Evolutionary conservation across 2,113 vertebrate genomes (phyloP).

Genomic region (Rhodinocichla rosea): DNA sequence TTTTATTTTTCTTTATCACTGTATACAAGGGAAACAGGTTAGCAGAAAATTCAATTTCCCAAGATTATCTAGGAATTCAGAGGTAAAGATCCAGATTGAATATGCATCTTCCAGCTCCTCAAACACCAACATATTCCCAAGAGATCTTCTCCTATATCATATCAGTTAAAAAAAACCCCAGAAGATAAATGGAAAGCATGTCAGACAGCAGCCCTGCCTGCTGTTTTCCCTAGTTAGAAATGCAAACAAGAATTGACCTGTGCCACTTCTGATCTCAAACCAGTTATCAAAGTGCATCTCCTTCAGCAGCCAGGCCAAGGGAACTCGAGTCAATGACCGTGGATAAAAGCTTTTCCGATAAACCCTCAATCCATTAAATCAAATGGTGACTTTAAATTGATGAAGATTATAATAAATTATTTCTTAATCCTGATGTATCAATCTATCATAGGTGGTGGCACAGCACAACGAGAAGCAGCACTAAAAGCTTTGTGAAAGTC

Average conservation of each 20-base stretch:
- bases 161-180: not conserved
- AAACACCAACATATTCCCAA: not conserved
- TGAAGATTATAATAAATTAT: conserved; percentile 68
- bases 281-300: conserved; percentile 58
- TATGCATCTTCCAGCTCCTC: not conserved
- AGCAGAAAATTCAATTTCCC: not conserved
- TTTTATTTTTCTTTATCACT: not conserved
- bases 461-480: not conserved
- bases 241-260: conserved; percentile 63
- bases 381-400: conserved; percentile 71
- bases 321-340: conserved; percentile 54
- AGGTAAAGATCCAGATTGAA: not conserved
- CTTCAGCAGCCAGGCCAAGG: conserved; percentile 59
- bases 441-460: conserved; percentile 53
- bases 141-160: not conserved
- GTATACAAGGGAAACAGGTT: not conserved
- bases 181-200: conserved; percentile 41
- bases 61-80: not conserved
- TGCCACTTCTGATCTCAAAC: conserved; percentile 49
- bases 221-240: conserved; percentile 50
- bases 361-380: conserved; percentile 75
- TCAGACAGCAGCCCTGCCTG: conserved; percentile 41
- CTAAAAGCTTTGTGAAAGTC: conserved; percentile 43
- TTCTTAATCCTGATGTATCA: conserved; percentile 52
- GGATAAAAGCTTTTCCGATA: conserved; percentile 82